These are phyloP conservation scores for Conistra vaccinii DNA, from an alignment of 2,888 invertebrate genomes.

Conservation along the genomic window DNA sequence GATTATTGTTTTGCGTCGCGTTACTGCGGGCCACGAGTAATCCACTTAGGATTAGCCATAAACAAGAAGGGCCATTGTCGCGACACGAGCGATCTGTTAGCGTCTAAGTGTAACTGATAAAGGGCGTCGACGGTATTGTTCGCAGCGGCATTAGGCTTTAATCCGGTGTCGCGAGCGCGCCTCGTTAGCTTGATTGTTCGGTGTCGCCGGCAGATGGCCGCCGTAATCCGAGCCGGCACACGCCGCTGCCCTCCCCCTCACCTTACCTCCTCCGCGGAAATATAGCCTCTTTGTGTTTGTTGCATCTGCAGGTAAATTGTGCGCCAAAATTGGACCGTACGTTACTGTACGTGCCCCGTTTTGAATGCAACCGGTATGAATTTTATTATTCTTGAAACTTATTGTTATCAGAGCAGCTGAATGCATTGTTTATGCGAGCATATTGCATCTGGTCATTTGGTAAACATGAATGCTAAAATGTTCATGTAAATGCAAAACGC, in stretches of 20 bases:
- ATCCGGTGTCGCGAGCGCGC: slow-evolving; percentile 87
- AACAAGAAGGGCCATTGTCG: slow-evolving; percentile 87
- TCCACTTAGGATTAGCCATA: slow-evolving; percentile 89
- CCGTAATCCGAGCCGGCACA: slow-evolving; percentile 86
- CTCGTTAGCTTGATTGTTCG: slow-evolving; percentile 90
- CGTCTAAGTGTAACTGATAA: slow-evolving; percentile 87
- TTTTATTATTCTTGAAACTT: slow-evolving; percentile 86
- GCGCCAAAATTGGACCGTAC: slow-evolving; percentile 87
- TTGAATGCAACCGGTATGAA: slow-evolving; percentile 86
- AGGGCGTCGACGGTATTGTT: slow-evolving; percentile 86
- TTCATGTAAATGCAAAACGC: slow-evolving; percentile 43
- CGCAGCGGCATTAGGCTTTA: slow-evolving; percentile 88
- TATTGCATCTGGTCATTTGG: slow-evolving; percentile 64
- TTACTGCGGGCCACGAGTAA: slow-evolving; percentile 79
- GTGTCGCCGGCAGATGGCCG: slow-evolving; percentile 88
- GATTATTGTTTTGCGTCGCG: slow-evolving; percentile 66
- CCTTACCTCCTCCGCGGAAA: slow-evolving; percentile 68
- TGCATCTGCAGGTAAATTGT: slow-evolving; percentile 91
- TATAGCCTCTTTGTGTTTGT: slow-evolving; percentile 88
- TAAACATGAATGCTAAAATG: slow-evolving; percentile 58
- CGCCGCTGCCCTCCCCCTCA: slow-evolving; percentile 64
- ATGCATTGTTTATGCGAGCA: slow-evolving; percentile 63
- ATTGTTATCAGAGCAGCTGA: slow-evolving; percentile 85
- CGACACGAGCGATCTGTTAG: slow-evolving; percentile 87
- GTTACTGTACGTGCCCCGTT: slow-evolving; percentile 82